Conservation (phyloP, 2,113 vertebrate genomes). For the Toxotes jaculatrix region DNA sequence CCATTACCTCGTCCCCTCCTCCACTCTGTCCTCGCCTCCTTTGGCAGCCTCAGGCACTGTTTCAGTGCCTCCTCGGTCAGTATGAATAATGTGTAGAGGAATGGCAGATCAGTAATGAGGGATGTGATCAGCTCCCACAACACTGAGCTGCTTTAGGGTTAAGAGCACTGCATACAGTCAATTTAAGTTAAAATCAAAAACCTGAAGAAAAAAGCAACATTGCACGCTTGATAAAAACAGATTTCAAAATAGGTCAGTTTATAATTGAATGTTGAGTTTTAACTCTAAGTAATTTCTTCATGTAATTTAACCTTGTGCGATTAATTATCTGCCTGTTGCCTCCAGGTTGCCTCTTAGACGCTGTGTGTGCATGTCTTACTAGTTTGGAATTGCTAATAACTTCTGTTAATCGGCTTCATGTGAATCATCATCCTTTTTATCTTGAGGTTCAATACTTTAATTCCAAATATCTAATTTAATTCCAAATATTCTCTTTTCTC, state of each 20-base stretch:
- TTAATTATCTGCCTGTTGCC: conserved; percentile 46
- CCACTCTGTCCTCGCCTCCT: not conserved
- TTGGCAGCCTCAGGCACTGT: conserved; percentile 5
- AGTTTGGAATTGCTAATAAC: conserved; percentile 18
- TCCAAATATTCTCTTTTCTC: conserved; percentile 7
- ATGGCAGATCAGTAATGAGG: not conserved
- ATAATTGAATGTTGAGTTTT: conserved; percentile 35
- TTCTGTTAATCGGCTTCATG: conserved; percentile 43
- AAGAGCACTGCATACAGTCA: not conserved
- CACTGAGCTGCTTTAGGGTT: not conserved
- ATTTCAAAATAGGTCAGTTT: conserved; percentile 26
- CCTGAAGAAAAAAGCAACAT: not conserved
- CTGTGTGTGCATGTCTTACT: not conserved
- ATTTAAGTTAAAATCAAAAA: not conserved
- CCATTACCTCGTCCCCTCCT: not conserved
- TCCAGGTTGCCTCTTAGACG: conserved; percentile 32
- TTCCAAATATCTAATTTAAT: too few relatives aligned
- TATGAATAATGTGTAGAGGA: conserved; percentile 20
- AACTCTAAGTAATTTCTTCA: conserved; percentile 31
- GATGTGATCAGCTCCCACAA: conserved; percentile 18
- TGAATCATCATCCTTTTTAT: conserved; percentile 6
- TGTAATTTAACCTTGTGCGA: conserved; percentile 40
- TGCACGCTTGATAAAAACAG: conserved; percentile 6
- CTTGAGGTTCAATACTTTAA: conserved; percentile 20
- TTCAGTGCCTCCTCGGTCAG: not conserved